Base-by-base conservation (phyloP, 2,797 vertebrate genomes). In the Rhodeus uyekii region DNA sequence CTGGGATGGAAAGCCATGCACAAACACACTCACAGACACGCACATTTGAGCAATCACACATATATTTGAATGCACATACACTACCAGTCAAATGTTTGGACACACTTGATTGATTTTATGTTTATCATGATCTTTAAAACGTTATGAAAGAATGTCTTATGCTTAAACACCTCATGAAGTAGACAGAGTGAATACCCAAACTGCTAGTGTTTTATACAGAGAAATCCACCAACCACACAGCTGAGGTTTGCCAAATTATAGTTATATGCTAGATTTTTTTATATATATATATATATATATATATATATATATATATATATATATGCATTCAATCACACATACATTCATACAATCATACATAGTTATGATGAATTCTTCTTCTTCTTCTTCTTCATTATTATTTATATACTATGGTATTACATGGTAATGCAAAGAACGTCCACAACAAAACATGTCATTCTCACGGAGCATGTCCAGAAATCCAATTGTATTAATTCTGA, bases 41-140 rank as follows among this genome's bases (percentile, higher is more conserved):
- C 74, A 61, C 42, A 64, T 48, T 34, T 50, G 22, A 63, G 4
- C 18, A 42, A 12, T 75, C 72, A 76, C 72, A 76, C 61, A 58
- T 67, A 36, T 6, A 73, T 53, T 36, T 19, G 14, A 73, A 73
- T 73, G 53, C 16, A 34, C 80, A 76, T 32, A 74, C 55, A 73
- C 55, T 18, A 10, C 65, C 1, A 13, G 8, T 32, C 19, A 63
- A 46, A 46, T 48, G 19, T 24, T 46, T 46, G 29, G 60, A 55
- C 48, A 55, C 32, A 27, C 34, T 55, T 74, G 50, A 74, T 50
- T 58, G 50, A 58, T 74, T 74, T 74, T 39, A 55, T 53, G 48
- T 58, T 55, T 39, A 53, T 74, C 50, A 39, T 58, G 72, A 58
- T 74, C 72, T 74, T 74, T 27, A 74, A 74, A 74, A 58, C 2